phyloP scores from a whole-genome alignment of 2,888 invertebrate genomes.

The Meganola albula region DNA sequence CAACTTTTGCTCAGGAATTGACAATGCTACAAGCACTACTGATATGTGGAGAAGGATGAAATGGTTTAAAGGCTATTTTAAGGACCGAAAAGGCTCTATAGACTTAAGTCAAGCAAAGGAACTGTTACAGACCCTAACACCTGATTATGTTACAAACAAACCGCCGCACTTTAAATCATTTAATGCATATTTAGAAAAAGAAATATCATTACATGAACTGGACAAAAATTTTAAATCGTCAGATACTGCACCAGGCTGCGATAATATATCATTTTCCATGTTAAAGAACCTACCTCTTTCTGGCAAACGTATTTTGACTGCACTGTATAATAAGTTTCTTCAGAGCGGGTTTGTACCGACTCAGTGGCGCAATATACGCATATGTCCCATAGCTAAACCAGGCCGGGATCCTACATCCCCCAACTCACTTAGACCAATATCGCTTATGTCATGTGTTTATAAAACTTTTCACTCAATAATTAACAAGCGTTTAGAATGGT shows the following conservation, averaged over 20 bases:
- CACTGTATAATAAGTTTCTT: constrained; percentile 8
- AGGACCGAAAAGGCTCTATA: neutral
- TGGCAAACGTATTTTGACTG: constrained; percentile 7
- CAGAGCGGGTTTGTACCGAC: neutral
- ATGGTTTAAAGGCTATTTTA: constrained; percentile 17
- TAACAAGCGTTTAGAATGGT: constrained; percentile 2
- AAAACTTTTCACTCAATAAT: constrained; percentile 7
- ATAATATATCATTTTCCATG: constrained; percentile 3
- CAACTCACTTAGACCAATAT: neutral
- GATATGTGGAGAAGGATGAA: constrained; percentile 13
- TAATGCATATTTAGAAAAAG: constrained; percentile 1
- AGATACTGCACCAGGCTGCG: constrained; percentile 5
- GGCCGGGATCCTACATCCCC: neutral
- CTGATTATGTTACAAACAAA: constrained; percentile 4
- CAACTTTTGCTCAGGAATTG: neutral
- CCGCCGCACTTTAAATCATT: neutral
- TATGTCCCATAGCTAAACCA: constrained; percentile 9
- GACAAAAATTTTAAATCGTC: neutral
- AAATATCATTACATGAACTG: neutral
- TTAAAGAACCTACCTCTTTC: constrained; percentile 5
- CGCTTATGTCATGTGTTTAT: constrained; percentile 8
- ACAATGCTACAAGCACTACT: neutral
- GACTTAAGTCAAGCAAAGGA: neutral
- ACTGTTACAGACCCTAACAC: constrained; percentile 2
- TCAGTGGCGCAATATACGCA: constrained; percentile 7